Evolutionary conservation across 2,797 vertebrate species (phyloP), one percentile per base, ranked within the genome.

Genomic region (Dendrocincla fuliginosa): DNA sequence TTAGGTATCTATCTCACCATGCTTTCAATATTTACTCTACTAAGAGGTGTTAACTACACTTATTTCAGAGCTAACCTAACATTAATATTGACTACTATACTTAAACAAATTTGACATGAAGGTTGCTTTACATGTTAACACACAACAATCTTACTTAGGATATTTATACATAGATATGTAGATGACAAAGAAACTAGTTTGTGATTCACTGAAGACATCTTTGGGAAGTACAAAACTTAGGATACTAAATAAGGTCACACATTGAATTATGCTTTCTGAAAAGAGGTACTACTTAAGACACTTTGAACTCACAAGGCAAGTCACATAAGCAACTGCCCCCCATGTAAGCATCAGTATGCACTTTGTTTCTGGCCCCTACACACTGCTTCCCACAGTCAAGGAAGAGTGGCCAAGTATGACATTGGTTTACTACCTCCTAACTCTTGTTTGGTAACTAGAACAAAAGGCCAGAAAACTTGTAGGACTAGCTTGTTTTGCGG

Each of bases 381-480:
- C 19, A 46, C 13, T 0, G 0, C 33, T 80, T 87, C 33, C 32
- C 35, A 55, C 18, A 70, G 64, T 6, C 17, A 59, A 89, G 28
- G 30, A 84, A 82, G 32, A 87, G 47, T 11, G 17, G 32, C 27
- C 63, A 59, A 52, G 20, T 12, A 33, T 22, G 23, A 74, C 47
- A 47, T 2, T 32, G 23, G 44, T 67, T 87, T 82, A 69, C 7
- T 37, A 65, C 16, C 24, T 53, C 44, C 13, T 61, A 76, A 57
- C 30, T 73, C 68, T 24, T 20, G 2, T 59, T 64, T 50, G 16
- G 20, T 64, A 75, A 61, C 30, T 28, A 87, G n/a, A 80, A 80
- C 23, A 78, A 81, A 91, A 81, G 46, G 41, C 16, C 77, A 91
- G 35, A 86, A 71, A 71, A 64, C 32, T 56, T 67, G 32, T 52